Evolutionary conservation across 2,888 invertebrate genomes (phyloP).

Genomic region (Microctonus hyperodae): DNA sequence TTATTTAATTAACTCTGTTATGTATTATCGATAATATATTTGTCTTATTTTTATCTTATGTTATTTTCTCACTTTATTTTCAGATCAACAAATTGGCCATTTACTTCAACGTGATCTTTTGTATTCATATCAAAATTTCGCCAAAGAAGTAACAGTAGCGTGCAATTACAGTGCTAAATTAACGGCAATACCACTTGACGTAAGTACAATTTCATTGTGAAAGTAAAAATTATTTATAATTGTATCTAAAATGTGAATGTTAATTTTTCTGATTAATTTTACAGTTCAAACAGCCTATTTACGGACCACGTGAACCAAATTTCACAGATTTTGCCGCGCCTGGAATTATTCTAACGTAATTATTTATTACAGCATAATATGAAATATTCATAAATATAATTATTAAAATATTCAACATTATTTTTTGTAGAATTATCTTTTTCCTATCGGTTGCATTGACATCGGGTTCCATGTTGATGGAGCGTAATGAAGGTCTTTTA

Average conservation of each 20-base stretch:
- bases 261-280: slow-evolving; percentile 6
- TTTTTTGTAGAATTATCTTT: slow-evolving; percentile 78
- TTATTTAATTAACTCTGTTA: background rate
- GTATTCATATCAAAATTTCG: slow-evolving; percentile 76
- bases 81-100: slow-evolving; percentile 90
- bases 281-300: slow-evolving; percentile 77
- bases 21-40: slow-evolving; percentile 6
- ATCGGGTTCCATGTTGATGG: slow-evolving; percentile 87
- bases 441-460: slow-evolving; percentile 93
- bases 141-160: slow-evolving; percentile 69
- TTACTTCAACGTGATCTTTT: slow-evolving; percentile 78
- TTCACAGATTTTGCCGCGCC: slow-evolving; percentile 96
- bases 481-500: slow-evolving; percentile 87
- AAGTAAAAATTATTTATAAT: background rate
- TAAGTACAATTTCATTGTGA: slow-evolving; percentile 60
- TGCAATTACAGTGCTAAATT: slow-evolving; percentile 74
- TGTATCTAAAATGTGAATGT: too few relatives aligned
- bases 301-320: slow-evolving; percentile 78
- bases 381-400: background rate
- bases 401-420: background rate
- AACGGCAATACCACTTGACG: slow-evolving; percentile 70
- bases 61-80: too few relatives aligned
- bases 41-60: slow-evolving; percentile 1
- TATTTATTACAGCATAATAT: slow-evolving; percentile 37
- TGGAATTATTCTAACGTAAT: slow-evolving; percentile 87